Percentiles rank a stretch among this genome's conserved stretches.
Evolutionary conservation across 2,797 vertebrate genomes (phyloP).

Genomic region (Chelon auratus): DNA sequence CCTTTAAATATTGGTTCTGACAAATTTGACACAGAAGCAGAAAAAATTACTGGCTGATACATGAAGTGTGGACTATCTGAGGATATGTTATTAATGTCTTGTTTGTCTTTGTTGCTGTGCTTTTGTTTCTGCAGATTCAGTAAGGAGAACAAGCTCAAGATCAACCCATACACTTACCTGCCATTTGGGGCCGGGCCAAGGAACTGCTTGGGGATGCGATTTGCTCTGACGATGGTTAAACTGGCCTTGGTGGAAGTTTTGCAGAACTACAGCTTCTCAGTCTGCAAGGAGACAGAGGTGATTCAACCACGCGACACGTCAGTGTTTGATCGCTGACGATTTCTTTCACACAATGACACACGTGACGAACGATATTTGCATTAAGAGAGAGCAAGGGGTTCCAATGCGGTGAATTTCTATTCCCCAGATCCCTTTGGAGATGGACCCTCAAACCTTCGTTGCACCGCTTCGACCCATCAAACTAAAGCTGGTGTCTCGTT

Average conservation of each 20-base stretch:
- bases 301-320: not conserved
- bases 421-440: slow-evolving; percentile 80
- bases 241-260: slow-evolving; percentile 78
- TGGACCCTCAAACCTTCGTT: slow-evolving; percentile 60
- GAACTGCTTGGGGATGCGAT: slow-evolving; percentile 85
- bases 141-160: slow-evolving; percentile 80
- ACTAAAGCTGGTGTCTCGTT: slow-evolving; percentile 78
- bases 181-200: slow-evolving; percentile 87
- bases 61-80: not conserved
- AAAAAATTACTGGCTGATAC: too few relatives aligned
- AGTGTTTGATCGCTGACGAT: not conserved
- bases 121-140: slow-evolving; percentile 79
- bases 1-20: too few relatives aligned
- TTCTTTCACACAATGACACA: not conserved
- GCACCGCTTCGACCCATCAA: slow-evolving; percentile 79
- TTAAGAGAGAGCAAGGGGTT: not conserved
- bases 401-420: not conserved
- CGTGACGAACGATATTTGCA: not conserved
- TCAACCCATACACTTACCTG: slow-evolving; percentile 79
- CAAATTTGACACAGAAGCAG: too few relatives aligned
- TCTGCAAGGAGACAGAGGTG: slow-evolving; percentile 84
- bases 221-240: slow-evolving; percentile 83
- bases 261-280: slow-evolving; percentile 80
- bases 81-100: not conserved
- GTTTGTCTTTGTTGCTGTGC: not conserved